phyloP scores from a whole-genome alignment of 2,797 vertebrate genomes.

The Syngnathus acus region DNA sequence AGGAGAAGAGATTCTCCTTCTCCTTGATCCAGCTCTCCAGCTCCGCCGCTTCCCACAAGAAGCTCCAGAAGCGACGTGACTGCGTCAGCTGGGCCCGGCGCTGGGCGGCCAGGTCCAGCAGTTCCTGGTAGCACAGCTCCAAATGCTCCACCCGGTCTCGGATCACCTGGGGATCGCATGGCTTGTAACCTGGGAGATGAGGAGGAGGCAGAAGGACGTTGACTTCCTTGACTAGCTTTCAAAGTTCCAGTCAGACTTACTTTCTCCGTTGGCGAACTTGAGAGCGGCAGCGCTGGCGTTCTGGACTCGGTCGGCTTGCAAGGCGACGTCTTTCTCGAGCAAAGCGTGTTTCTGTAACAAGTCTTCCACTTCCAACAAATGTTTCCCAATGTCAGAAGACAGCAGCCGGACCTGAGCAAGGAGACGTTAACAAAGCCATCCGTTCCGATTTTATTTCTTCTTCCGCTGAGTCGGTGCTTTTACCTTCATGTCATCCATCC shows the following conservation, averaged over 20 bases:
- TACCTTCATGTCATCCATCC: slow-evolving; percentile 99
- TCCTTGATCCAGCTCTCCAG: slow-evolving; percentile 93
- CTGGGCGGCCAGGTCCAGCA: slow-evolving; percentile 75
- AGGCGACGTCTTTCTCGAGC: slow-evolving; percentile 83
- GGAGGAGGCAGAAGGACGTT: neutral
- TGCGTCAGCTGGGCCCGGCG: slow-evolving; percentile 81
- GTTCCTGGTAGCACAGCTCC: slow-evolving; percentile 81
- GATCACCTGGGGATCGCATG: slow-evolving; percentile 94
- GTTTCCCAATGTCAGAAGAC: slow-evolving; percentile 88
- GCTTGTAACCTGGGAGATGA: slow-evolving; percentile 79
- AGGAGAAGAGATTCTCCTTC: slow-evolving; percentile 91
- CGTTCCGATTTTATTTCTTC: no score
- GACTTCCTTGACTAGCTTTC: neutral
- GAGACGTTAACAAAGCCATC: neutral
- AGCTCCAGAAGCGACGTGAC: slow-evolving; percentile 87
- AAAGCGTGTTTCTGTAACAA: slow-evolving; percentile 88
- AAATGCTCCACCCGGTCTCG: slow-evolving; percentile 83
- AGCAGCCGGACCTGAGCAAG: slow-evolving; percentile 73
- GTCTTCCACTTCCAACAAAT: slow-evolving; percentile 90
- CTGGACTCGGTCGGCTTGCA: slow-evolving; percentile 84
- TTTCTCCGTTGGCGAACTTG: slow-evolving; percentile 80
- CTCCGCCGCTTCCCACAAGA: slow-evolving; percentile 90
- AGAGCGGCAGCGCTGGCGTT: slow-evolving; percentile 75
- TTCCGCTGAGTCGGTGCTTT: neutral
- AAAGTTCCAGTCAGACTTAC: slow-evolving; percentile 58